Percentiles rank a stretch among this genome's conserved stretches.
Evolutionary conservation across 2,113 vertebrate genomes (phyloP).

Genomic region (Ceyx margarethae): DNA sequence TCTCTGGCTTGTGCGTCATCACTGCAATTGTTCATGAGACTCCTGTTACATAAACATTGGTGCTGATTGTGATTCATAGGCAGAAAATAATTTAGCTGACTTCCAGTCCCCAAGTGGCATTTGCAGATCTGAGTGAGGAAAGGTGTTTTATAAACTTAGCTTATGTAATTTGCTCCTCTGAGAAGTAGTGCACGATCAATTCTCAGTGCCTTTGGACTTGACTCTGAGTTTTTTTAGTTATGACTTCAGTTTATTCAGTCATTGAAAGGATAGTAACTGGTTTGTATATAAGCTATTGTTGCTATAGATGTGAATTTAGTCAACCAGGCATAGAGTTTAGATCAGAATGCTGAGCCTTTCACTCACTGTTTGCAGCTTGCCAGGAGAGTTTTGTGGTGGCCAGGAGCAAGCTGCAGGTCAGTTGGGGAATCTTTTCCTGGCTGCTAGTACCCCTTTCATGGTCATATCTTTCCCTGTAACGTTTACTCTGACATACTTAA

Average conservation of each 20-base stretch:
- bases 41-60: not conserved
- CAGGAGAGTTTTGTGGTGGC: not conserved
- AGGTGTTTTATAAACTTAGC: not conserved
- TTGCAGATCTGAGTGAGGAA: constrained; percentile 18
- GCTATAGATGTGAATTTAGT: not conserved
- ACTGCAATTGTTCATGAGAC: not conserved
- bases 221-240: not conserved
- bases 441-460: not conserved
- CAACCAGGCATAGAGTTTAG: not conserved
- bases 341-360: not conserved
- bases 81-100: constrained; percentile 24
- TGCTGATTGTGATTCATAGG: constrained; percentile 23
- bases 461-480: not conserved
- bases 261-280: not conserved
- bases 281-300: not conserved
- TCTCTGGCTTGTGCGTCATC: constrained; percentile 5
- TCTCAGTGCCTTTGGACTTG: not conserved
- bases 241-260: not conserved
- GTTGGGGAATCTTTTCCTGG: not conserved
- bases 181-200: not conserved
- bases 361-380: not conserved
- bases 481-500: not conserved
- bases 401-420: not conserved
- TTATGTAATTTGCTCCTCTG: not conserved
- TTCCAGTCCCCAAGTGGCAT: not conserved